Base-by-base conservation (phyloP, 2,797 vertebrate species). In the Sylvilagus floridanus region DNA sequence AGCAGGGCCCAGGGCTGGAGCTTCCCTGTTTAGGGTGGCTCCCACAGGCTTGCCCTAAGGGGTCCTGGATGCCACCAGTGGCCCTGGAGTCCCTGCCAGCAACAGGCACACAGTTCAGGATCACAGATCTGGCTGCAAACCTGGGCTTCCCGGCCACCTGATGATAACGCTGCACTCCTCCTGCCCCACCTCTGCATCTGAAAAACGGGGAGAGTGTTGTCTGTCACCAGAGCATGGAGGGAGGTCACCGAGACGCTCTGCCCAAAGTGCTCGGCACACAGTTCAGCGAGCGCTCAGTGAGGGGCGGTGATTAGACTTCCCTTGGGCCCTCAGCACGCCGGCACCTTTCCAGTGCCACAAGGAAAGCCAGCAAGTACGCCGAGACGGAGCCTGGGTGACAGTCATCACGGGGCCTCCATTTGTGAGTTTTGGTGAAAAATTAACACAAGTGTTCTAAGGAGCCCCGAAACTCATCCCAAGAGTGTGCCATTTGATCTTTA, bases 371-470 rank as follows among this genome's bases (percentile, higher is more conserved):
- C 35, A 17, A 63, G 13, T n/a, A 24, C 2, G 22, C 19, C 2
- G 21, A 37, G 28, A 8, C 2, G 9, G 73, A 60, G 81, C n/a
- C 83, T 37, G 8, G 37, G 26, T 26, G 28, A 17, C 5, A 9
- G 16, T 19, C 77, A 4, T 79, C 30, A 62, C 5, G 30, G 10
- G 19, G 11, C 10, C 73, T 83, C 79, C 54, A 72, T n/a, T n/a
- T 32, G 81, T 62, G 54, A 9, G 5, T 88, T 88, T 96, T 96
- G 60, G 42, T 14, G 8, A 78, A 84, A 93, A 89, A 54, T 37
- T 78, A 71, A 83, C 26, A 47, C 1, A 8, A 26, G 6, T 8
- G 69, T 11, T 76, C 47, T 3, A 91, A 85, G 17, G 65, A 60
- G 13, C 65, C 13, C 14, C 71, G 52, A 69, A 92, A 79, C 81